Conservation (phyloP, 2,113 vertebrate genomes). For the Archocentrus centrarchus region DNA sequence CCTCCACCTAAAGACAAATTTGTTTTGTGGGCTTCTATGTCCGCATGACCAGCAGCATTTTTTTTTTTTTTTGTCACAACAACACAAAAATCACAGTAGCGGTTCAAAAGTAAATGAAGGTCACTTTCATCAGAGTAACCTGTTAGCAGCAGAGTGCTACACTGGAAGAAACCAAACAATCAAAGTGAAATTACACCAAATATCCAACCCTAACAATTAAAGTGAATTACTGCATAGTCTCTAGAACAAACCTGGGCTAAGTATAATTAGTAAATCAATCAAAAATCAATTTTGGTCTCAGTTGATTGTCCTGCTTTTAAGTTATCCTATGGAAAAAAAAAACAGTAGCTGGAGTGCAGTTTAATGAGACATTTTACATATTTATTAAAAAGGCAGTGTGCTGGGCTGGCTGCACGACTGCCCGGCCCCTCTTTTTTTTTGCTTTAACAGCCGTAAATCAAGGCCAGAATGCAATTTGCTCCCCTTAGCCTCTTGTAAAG, state of each 20-base stretch:
- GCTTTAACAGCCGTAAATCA: slow-evolving; percentile 80
- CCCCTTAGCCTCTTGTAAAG: slow-evolving; percentile 85
- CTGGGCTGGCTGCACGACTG: slow-evolving; percentile 36
- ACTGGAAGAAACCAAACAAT: slow-evolving; percentile 28
- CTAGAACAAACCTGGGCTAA: slow-evolving; percentile 26
- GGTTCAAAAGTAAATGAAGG: slow-evolving; percentile 57
- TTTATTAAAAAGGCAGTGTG: slow-evolving; percentile 71
- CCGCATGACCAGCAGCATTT: not conserved
- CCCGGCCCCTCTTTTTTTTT: slow-evolving; percentile 55
- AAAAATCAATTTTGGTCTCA: slow-evolving; percentile 20
- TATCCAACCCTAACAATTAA: slow-evolving; percentile 41
- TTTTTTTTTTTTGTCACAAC: slow-evolving; percentile 37
- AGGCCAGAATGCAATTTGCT: slow-evolving; percentile 80
- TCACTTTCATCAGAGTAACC: slow-evolving; percentile 33
- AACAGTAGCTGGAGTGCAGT: not conserved
- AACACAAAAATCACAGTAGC: slow-evolving; percentile 52
- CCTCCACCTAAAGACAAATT: slow-evolving; percentile 13
- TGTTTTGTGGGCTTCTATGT: slow-evolving; percentile 37
- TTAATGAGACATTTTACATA: slow-evolving; percentile 64
- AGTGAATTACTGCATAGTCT: slow-evolving; percentile 31
- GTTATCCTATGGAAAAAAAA: slow-evolving; percentile 6
- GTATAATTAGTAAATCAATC: slow-evolving; percentile 40
- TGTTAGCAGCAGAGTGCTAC: slow-evolving; percentile 50
- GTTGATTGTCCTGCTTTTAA: slow-evolving; percentile 34
- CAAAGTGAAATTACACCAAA: slow-evolving; percentile 66